Evolutionary conservation across 2,888 invertebrate genomes (phyloP).

Genomic region (Sericinus montela): DNA sequence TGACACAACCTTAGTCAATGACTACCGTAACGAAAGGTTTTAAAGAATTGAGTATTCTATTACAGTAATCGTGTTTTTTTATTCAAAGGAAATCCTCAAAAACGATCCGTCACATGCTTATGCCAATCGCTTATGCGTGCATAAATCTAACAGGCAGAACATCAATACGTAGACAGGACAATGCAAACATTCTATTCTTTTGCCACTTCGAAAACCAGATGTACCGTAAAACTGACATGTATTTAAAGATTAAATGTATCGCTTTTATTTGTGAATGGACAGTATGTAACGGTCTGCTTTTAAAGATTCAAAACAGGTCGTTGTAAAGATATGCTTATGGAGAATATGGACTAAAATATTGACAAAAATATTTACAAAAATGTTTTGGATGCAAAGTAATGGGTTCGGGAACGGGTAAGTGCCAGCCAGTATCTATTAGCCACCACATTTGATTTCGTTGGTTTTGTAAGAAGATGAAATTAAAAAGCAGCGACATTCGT

Average conservation of each 20-base stretch:
- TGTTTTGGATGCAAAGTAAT: too few relatives aligned
- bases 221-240: constrained; percentile 20
- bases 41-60: not conserved
- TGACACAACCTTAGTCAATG: not conserved
- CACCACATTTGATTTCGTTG: too few relatives aligned
- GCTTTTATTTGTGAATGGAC: constrained; percentile 4
- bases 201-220: constrained; percentile 18
- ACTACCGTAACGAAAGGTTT: constrained; percentile 11
- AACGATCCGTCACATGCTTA: constrained; percentile 27
- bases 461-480: too few relatives aligned
- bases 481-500: too few relatives aligned
- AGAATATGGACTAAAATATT: too few relatives aligned
- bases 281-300: not conserved
- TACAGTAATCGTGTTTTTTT: constrained; percentile 1
- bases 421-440: too few relatives aligned
- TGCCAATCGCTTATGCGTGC: constrained; percentile 28
- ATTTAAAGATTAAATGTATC: constrained; percentile 6
- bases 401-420: too few relatives aligned
- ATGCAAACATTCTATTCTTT: constrained; percentile 26
- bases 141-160: constrained; percentile 30
- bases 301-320: too few relatives aligned
- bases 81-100: constrained; percentile 22
- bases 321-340: too few relatives aligned
- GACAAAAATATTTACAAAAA: too few relatives aligned
- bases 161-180: constrained; percentile 27